A percentile compares a stretch with the other conserved stretches of the same genome.
phyloP scores from a whole-genome alignment of 2,797 vertebrate genomes.

The Chiloscyllium punctatum region DNA sequence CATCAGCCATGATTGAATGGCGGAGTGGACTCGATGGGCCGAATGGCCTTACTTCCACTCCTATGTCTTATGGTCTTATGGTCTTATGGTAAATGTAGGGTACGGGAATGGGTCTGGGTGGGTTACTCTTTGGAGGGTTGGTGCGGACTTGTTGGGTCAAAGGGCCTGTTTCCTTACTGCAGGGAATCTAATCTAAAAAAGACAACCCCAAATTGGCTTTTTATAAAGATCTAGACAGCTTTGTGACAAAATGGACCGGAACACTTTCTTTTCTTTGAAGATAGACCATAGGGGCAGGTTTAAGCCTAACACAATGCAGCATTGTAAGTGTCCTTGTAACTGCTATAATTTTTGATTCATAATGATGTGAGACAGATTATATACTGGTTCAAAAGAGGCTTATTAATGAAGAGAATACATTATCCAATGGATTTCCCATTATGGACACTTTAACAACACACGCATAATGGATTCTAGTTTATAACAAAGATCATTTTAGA shows the following conservation, averaged over 20 bases:
- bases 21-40: too few species aligned
- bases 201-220: background rate
- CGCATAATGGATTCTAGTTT: background rate
- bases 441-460: background rate
- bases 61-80: too few species aligned
- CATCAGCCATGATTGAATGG: too few species aligned
- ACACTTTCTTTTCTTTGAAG: background rate
- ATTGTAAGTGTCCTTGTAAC: background rate
- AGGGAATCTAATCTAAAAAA: too few species aligned
- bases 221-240: background rate
- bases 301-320: background rate
- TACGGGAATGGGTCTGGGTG: too few species aligned
- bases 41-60: too few species aligned
- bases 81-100: too few species aligned
- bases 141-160: too few species aligned
- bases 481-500: background rate
- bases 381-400: background rate
- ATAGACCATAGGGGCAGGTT: background rate
- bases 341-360: background rate
- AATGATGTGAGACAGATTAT: background rate
- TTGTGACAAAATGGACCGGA: background rate
- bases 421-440: background rate
- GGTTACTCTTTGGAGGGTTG: too few species aligned
- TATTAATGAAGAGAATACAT: background rate
- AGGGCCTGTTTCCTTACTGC: too few species aligned